These are phyloP conservation scores for Hepsetus odoe DNA, from an alignment of 2,113 vertebrate genomes.

Conservation along the genomic window DNA sequence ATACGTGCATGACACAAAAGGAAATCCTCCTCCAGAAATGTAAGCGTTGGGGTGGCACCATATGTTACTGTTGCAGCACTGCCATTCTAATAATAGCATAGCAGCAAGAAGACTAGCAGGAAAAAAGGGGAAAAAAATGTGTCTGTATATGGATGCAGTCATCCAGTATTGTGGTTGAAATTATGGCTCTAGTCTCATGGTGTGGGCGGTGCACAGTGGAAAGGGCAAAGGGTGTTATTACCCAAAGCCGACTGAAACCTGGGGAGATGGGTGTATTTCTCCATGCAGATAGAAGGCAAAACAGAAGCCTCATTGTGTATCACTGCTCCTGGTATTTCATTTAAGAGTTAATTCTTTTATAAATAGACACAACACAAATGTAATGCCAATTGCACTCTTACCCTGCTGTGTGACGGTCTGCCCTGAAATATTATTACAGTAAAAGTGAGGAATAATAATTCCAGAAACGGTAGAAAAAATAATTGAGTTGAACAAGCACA, in stretches of 20 bases:
- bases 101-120: constrained; percentile 17
- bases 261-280: constrained; percentile 4
- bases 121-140: constrained; percentile 11
- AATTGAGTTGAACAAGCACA: too few relatives aligned
- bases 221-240: constrained; percentile 37
- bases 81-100: constrained; percentile 33
- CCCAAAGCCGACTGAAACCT: not conserved
- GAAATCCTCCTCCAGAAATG: constrained; percentile 2
- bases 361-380: too few relatives aligned
- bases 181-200: constrained; percentile 27
- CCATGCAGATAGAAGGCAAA: not conserved
- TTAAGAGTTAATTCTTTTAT: too few relatives aligned
- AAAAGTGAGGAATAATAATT: too few relatives aligned
- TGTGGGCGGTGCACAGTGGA: constrained; percentile 21
- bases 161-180: constrained; percentile 37
- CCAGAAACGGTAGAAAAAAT: too few relatives aligned
- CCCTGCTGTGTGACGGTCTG: too few relatives aligned
- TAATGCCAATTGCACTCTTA: too few relatives aligned
- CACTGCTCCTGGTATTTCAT: not conserved
- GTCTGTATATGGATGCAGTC: constrained; percentile 26
- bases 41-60: constrained; percentile 21
- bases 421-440: too few relatives aligned
- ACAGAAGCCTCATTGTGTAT: not conserved
- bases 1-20: constrained; percentile 7
- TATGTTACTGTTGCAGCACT: constrained; percentile 33